These are phyloP conservation scores for Oophaga sylvatica DNA, from an alignment of 2,797 vertebrate genomes.

Conservation along the genomic window DNA sequence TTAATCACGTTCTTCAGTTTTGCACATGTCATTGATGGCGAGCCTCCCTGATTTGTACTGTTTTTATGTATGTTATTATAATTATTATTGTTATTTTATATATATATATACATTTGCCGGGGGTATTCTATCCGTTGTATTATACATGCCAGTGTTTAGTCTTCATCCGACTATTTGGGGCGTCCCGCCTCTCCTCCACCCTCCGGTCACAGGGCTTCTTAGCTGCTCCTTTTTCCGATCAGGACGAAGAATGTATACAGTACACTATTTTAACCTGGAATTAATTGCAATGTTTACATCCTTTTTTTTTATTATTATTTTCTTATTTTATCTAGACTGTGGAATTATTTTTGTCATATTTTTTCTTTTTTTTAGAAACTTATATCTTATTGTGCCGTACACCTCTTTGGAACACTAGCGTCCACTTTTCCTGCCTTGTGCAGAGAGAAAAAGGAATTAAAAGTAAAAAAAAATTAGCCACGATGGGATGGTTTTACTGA, in stretches of 20 bases:
- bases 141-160: conserved; percentile 15
- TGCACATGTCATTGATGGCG: conserved; percentile 53
- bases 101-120: conserved; percentile 63
- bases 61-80: conserved; percentile 56
- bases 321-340: conserved; percentile 73
- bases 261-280: conserved; percentile 75
- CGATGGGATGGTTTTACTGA: conserved; percentile 62
- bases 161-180: not conserved
- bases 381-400: conserved; percentile 56
- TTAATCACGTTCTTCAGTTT: conserved; percentile 25
- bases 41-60: conserved; percentile 63
- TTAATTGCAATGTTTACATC: conserved; percentile 84
- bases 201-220: not conserved
- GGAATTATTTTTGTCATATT: conserved; percentile 73
- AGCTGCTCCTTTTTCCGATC: conserved; percentile 61
- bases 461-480: conserved; percentile 15
- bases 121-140: conserved; percentile 7
- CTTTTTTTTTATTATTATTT: conserved; percentile 71
- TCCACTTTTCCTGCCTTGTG: conserved; percentile 66
- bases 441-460: conserved; percentile 52
- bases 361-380: conserved; percentile 69
- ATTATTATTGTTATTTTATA: conserved; percentile 64
- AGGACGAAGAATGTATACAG: conserved; percentile 79
- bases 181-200: not conserved
- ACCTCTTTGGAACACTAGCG: conserved; percentile 67